A percentile compares a stretch with the other conserved stretches of the same genome.
Conservation (phyloP, 2,888 invertebrate species). For the Cyaniris semiargus region DNA sequence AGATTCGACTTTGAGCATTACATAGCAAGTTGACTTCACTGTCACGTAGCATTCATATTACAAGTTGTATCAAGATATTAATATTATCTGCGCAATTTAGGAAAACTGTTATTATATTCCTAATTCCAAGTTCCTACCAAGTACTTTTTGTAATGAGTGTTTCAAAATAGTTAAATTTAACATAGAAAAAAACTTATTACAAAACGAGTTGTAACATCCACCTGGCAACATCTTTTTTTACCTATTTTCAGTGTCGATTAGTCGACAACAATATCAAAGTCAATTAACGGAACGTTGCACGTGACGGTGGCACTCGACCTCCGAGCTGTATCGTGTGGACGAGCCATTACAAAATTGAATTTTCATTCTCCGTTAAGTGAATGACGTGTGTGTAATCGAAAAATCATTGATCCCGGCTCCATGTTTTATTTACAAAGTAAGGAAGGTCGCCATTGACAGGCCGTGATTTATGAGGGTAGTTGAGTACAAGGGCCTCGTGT, state of each 20-base stretch:
- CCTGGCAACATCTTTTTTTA: background rate
- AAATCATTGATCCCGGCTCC: slow-evolving; percentile 26
- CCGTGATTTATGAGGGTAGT: slow-evolving; percentile 29
- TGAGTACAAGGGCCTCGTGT: slow-evolving; percentile 2
- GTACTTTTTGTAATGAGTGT: no score
- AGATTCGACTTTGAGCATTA: no score
- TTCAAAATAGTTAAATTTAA: no score
- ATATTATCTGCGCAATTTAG: no score
- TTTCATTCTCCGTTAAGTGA: slow-evolving; percentile 18
- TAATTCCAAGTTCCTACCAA: no score
- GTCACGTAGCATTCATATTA: no score
- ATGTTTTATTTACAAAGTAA: slow-evolving; percentile 32
- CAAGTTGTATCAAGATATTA: no score
- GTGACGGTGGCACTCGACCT: background rate
- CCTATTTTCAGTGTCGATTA: background rate
- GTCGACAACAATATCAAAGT: background rate
- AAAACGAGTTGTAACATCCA: background rate
- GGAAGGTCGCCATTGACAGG: slow-evolving; percentile 30
- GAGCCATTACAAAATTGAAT: slow-evolving; percentile 19
- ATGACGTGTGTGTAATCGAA: slow-evolving; percentile 27
- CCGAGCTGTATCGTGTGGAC: background rate
- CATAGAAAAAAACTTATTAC: background rate
- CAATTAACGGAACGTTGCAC: background rate
- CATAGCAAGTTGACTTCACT: no score
- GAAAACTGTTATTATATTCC: no score